Conservation (phyloP, 2,797 vertebrate species). For the Florisuga fusca region DNA sequence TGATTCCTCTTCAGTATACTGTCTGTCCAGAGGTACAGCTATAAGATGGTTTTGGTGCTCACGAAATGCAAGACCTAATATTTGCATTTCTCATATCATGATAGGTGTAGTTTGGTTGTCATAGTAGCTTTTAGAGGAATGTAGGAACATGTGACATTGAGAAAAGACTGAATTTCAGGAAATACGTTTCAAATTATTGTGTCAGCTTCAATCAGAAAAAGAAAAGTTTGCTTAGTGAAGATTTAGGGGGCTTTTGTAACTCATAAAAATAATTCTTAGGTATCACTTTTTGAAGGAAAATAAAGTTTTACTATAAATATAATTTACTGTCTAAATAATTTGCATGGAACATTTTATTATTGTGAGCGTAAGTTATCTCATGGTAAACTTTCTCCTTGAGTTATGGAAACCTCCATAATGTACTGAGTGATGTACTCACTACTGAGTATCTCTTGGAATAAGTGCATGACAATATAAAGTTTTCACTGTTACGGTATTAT, state of each 20-base stretch:
- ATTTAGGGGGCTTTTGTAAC: background rate
- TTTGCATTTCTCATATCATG: background rate
- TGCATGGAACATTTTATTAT: background rate
- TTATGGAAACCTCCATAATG: background rate
- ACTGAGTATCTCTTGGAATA: background rate
- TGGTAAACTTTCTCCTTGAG: background rate
- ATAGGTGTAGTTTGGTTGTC: background rate
- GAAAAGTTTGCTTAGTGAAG: background rate
- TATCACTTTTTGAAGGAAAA: background rate
- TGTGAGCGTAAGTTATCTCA: background rate
- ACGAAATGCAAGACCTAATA: background rate
- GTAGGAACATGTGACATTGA: background rate
- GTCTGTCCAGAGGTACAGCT: background rate
- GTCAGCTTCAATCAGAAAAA: background rate
- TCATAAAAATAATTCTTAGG: background rate
- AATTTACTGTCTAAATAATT: background rate
- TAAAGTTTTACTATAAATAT: background rate
- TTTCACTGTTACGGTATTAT: background rate
- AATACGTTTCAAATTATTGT: background rate
- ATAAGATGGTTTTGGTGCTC: background rate
- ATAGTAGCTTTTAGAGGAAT: background rate
- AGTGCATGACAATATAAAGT: background rate
- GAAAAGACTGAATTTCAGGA: background rate
- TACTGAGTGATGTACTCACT: background rate
- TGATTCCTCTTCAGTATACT: background rate